These are phyloP conservation scores for Drosophila murphyi DNA, from an alignment of 1,140 invertebrate species.

Conservation along the genomic window DNA sequence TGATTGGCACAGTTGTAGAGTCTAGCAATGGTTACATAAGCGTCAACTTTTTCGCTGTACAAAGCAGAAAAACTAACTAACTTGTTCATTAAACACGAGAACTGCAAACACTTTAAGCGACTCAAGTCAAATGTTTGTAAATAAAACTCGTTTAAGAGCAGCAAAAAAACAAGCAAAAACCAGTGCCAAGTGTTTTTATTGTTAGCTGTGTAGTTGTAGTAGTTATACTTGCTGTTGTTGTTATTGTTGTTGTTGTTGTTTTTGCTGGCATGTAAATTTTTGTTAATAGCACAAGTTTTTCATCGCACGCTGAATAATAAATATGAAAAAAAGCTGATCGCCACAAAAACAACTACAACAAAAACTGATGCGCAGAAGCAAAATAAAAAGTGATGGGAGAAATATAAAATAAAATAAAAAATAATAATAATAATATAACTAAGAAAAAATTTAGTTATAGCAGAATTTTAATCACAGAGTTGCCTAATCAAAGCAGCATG, in stretches of 20 bases:
- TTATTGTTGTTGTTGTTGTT: slow-evolving; percentile 24
- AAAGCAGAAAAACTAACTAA: slow-evolving; percentile 58
- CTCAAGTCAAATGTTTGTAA: slow-evolving; percentile 73
- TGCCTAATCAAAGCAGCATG: slow-evolving; percentile 28
- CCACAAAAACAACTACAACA: slow-evolving; percentile 9
- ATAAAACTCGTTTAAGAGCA: slow-evolving; percentile 73
- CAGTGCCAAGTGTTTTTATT: slow-evolving; percentile 28
- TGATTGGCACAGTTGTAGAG: slow-evolving; percentile 21
- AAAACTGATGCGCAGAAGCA: slow-evolving; percentile 27
- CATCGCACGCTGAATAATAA: slow-evolving; percentile 47
- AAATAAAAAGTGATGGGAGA: slow-evolving; percentile 23
- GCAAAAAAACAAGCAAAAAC: slow-evolving; percentile 38
- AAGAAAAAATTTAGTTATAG: slow-evolving; percentile 24
- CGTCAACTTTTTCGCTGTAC: slow-evolving; percentile 34
- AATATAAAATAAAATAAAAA: slow-evolving; percentile 14
- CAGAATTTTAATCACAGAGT: slow-evolving; percentile 22
- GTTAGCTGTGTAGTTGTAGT: too few species aligned
- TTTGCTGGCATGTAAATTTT: slow-evolving; percentile 69
- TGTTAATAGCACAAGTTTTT: slow-evolving; percentile 78
- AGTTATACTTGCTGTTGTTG: background rate
- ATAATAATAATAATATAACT: background rate
- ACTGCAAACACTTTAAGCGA: slow-evolving; percentile 61
- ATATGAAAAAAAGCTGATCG: slow-evolving; percentile 15
- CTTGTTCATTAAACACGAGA: slow-evolving; percentile 78
- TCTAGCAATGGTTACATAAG: slow-evolving; percentile 58